Base-by-base conservation (phyloP, 2,888 invertebrate genomes). In the Celastrina argiolus region DNA sequence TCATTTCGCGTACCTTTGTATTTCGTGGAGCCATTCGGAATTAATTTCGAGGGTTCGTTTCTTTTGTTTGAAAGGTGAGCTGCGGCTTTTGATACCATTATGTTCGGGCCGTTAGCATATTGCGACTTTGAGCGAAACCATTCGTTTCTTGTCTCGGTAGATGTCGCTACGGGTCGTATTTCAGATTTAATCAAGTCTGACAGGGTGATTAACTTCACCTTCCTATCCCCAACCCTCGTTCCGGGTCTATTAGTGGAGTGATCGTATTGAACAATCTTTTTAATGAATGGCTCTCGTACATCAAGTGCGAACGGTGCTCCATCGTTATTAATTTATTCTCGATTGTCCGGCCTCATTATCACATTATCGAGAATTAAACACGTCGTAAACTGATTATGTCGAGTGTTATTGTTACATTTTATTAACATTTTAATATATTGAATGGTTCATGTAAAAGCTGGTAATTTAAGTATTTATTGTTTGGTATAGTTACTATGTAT, bases 101-200 rank as follows among this genome's bases (percentile, higher is more conserved):
- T 86, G 87, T 85, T 84, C 81, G 78, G 76, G 78, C 83, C 84
- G 82, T 87, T 85, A 85, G 85, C 85, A 83, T 84, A 80, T 82
- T 85, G 83, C 84, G 84, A 83, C 81, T 84, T 82, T 80, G 83
- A 84, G 83, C 80, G 78, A 75, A 74, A 82, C 85, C 84, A 88
- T 88, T 88, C 86, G 85, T 88, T 84, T 81, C 81, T 83, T 84
- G 83, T 81, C 83, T 82, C 84, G 83, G 85, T 87, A 83, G 85
- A 82, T 79, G 82, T 79, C 79, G 80, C 80, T 76, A 77, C 76
- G 77, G 76, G 79, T 83, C 85, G 82, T 84, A 85, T 86, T 87
- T 84, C 81, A 87, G 86, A 86, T 88, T 84, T 84, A 88, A 87
- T 88, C 87, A 86, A 85, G 80, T 79, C 80, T 83, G 85, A 82